Conservation (phyloP, 2,797 vertebrate genomes). For the Tragelaphus oryx region DNA sequence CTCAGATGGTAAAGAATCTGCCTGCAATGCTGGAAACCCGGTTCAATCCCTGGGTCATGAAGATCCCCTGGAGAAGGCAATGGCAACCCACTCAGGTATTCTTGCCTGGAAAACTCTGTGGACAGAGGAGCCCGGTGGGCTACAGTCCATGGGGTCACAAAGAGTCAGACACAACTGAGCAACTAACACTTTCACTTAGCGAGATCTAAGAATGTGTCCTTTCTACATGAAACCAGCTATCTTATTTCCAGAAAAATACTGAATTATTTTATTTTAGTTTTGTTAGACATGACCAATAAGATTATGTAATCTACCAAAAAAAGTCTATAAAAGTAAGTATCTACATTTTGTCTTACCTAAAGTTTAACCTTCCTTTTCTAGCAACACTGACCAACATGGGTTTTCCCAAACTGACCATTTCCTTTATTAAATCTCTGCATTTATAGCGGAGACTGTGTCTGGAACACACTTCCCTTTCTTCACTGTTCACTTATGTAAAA, state of each 20-base stretch:
- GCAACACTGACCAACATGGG: background rate
- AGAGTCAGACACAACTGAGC: background rate
- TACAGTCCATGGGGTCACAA: background rate
- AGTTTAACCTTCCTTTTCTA: background rate
- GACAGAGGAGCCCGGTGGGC: background rate
- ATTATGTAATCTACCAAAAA: background rate
- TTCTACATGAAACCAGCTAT: background rate
- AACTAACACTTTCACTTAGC: background rate
- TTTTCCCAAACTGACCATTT: conserved; percentile 7
- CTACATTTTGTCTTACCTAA: background rate
- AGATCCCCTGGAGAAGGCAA: background rate
- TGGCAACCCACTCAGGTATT: background rate
- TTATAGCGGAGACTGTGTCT: background rate
- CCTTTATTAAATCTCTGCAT: conserved; percentile 22
- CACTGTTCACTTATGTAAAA: conserved; percentile 2
- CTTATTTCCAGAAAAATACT: background rate
- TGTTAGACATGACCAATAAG: background rate
- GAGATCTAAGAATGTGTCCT: background rate
- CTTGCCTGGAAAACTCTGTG: background rate
- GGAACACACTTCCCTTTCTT: conserved; percentile 18
- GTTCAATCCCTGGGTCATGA: background rate
- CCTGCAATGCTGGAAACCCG: background rate
- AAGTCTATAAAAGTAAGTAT: background rate
- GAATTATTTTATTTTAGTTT: conserved; percentile 19
- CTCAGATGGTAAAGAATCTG: background rate